Evolutionary conservation across 2,797 vertebrate genomes (phyloP).

Genomic region (Bradypodion ventrale): DNA sequence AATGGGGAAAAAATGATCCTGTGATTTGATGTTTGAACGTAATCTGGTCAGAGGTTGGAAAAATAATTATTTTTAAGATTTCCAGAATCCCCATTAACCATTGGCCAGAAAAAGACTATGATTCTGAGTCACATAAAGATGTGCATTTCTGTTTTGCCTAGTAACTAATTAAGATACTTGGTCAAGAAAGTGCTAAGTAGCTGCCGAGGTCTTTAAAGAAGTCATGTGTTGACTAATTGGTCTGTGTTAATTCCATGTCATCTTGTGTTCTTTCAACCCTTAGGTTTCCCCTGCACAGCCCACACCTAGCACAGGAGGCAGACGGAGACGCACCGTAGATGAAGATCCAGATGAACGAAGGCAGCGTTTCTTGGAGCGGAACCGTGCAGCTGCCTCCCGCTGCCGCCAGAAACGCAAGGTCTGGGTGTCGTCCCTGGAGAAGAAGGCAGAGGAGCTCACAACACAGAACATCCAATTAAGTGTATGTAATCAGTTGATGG

Average conservation of each 20-base stretch:
- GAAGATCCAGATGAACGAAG: conserved; percentile 95
- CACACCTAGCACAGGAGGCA: conserved; percentile 86
- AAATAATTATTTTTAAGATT: too few relatives aligned
- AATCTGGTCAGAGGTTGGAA: too few relatives aligned
- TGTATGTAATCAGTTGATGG: conserved; percentile 77
- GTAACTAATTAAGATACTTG: not conserved
- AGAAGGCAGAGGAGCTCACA: conserved; percentile 95
- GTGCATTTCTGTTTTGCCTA: not conserved
- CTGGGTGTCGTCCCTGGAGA: conserved; percentile 95
- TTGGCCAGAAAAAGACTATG: too few relatives aligned
- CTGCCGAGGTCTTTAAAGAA: not conserved
- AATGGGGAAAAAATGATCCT: not conserved
- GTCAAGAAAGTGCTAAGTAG: not conserved
- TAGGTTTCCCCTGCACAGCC: conserved; percentile 97
- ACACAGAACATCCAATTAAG: conserved; percentile 93
- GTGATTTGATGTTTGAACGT: not conserved
- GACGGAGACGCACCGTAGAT: conserved; percentile 86
- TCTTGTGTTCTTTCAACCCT: not conserved
- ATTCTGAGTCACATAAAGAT: not conserved
- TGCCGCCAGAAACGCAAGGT: conserved; percentile 96
- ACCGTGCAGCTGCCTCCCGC: conserved; percentile 92
- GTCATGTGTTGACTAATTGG: not conserved
- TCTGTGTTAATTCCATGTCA: not conserved
- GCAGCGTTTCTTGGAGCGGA: conserved; percentile 94
- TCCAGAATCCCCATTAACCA: too few relatives aligned